phyloP scores from a whole-genome alignment of 2,797 vertebrate species.

The Coregonus sp. region DNA sequence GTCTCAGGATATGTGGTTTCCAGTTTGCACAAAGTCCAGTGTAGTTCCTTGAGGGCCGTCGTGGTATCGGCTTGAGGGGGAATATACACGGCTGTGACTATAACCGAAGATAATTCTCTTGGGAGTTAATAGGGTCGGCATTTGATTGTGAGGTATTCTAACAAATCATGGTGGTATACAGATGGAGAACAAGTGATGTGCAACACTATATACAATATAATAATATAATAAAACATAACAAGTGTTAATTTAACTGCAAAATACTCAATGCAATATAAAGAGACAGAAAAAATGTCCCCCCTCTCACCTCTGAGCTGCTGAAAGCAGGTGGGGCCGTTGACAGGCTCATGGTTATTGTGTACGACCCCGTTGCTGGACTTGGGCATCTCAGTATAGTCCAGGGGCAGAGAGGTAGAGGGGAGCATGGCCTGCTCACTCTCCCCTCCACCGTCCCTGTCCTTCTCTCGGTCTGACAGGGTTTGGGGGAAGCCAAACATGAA shows the following conservation, averaged over 20 bases:
- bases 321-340: constrained; percentile 86
- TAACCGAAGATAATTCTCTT: too few relatives aligned
- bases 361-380: constrained; percentile 89
- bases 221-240: background rate
- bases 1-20: too few relatives aligned
- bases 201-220: background rate
- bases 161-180: background rate
- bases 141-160: background rate
- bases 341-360: constrained; percentile 74
- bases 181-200: background rate
- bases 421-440: constrained; percentile 96
- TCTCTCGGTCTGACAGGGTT: constrained; percentile 75
- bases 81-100: too few relatives aligned
- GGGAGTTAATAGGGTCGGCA: too few relatives aligned
- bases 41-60: too few relatives aligned
- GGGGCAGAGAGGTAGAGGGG: constrained; percentile 66
- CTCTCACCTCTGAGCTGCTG: constrained; percentile 91
- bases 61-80: too few relatives aligned
- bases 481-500: constrained; percentile 98
- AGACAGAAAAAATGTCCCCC: background rate
- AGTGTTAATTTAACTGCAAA: background rate
- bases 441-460: constrained; percentile 67
- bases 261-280: background rate
- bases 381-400: constrained; percentile 79
- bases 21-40: too few relatives aligned